Base-by-base conservation (phyloP, 64 coral and sea anemone species). In the Porites australiensis region DNA sequence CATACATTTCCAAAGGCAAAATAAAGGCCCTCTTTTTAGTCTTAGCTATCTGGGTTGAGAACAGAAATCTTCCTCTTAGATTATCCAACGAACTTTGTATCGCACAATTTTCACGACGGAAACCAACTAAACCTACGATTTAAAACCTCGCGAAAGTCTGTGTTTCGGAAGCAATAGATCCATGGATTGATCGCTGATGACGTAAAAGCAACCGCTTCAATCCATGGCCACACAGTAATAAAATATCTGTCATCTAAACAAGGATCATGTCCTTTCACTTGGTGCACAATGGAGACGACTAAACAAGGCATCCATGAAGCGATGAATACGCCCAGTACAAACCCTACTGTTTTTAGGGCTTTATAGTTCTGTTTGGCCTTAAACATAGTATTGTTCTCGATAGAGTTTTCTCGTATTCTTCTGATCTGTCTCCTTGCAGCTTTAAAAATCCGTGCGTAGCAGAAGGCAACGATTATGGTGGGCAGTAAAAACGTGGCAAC, bases 121-220 rank as follows among this genome's bases (percentile, higher is more conserved):
- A 74, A 74, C 72, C 55, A 62, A 19, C 2, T 67, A 59, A 83
- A 19, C 55, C 59, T 15, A 46, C 59, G 18, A 18, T 19, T 12
- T 13, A 77, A 53, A 10, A 48, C 46, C 9, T 77, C 18, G 10
- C 50, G 49, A 77, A 78, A 78, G 2, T 78, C 75, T 6, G 2
- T n/a, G 22, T 55, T 78, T 10, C 75, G 50, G 8, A 78, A 77
- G n/a, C 49, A 77, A 51, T 77, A 77, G 14, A 77, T 77, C 15
- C 47, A 77, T n/a, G 74, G 74, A n/a, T 77, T 77, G 74, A 77
- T 51, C 2, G 50, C 4, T 20, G 74, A 77, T 77, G 74, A 77
- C 10, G 47, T 20, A 77, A 77, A 74, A 2, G 49, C 74, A 51
- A 77, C 18, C 20, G 18, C 74, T 10, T 77, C 74, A 51, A 77